Base-by-base conservation (phyloP, 2,797 vertebrate species). In the Rallus crepitans region DNA sequence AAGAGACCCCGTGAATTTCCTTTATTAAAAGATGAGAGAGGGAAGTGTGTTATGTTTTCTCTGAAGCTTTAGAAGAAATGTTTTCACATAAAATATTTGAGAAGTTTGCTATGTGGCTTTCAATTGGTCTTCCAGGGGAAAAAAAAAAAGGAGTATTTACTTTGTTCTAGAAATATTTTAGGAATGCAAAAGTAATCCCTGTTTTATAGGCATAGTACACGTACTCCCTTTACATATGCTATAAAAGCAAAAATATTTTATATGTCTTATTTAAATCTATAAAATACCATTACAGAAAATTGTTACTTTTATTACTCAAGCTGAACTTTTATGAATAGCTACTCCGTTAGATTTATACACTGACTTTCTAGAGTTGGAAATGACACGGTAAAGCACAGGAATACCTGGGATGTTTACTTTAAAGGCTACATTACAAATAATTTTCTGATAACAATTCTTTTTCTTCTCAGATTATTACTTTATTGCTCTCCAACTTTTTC, bases 211-310 rank as follows among this genome's bases (percentile, higher is more conserved):
- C 71, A 70, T 12, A 21, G 45, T 60, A 57, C 73, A 65, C 53
- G 68, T 82, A 31, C 31, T 93, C 31, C 75, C 68, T 93, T 96
- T 93, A 92, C 71, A 60, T 80, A 84, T 68, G 40, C 88, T 68
- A 48, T 94, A 96, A 96, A 95, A 95, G 73, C 71, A 93, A 93
- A 96, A 96, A 84, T 82, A 94, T 68, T 95, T 95, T 85, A 85
- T 78, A 86, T 35, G 24, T 93, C 93, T 96, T 87, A 90, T 91
- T 96, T 83, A 96, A 94, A 94, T 94, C 94, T 95, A 92, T 96
- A 95, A 96, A 94, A 91, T 73, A 93, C 77, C 91, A 94, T 96
- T 95, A 96, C 45, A 80, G 73, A 95, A 97, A 96, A 96, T 80
- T 93, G 93, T 95, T 95, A 85, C 64, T 80, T 96, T 96, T 96